phyloP scores from a whole-genome alignment of 2,797 vertebrate species.

The Sphaeramia orbicularis region DNA sequence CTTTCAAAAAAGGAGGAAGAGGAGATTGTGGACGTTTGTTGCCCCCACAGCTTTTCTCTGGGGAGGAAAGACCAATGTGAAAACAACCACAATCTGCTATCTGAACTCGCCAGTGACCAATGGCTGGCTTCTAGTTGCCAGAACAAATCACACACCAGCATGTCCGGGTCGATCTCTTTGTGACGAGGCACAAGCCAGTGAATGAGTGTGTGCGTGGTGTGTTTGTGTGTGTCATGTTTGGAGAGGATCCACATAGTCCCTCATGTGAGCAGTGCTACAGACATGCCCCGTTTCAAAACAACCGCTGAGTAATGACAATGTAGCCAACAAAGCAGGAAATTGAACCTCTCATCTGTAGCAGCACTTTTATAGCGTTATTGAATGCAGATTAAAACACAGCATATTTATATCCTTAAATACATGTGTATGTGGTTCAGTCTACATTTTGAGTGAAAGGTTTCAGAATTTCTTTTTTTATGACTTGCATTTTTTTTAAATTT shows the following conservation, averaged over 20 bases:
- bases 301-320: slow-evolving; percentile 70
- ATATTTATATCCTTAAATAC: slow-evolving; percentile 51
- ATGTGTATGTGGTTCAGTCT: slow-evolving; percentile 31
- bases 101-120: slow-evolving; percentile 53
- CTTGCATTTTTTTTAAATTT: no score
- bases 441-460: slow-evolving; percentile 20
- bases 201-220: slow-evolving; percentile 20
- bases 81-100: slow-evolving; percentile 44
- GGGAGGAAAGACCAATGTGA: slow-evolving; percentile 34
- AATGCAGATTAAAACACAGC: slow-evolving; percentile 38
- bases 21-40: slow-evolving; percentile 10
- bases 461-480: slow-evolving; percentile 11
- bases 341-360: slow-evolving; percentile 48
- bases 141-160: slow-evolving; percentile 59
- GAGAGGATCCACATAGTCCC: slow-evolving; percentile 46
- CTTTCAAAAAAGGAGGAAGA: slow-evolving; percentile 22
- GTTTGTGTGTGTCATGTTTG: slow-evolving; percentile 54
- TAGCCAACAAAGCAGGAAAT: slow-evolving; percentile 60
- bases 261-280: slow-evolving; percentile 59
- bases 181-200: slow-evolving; percentile 58
- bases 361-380: slow-evolving; percentile 61
- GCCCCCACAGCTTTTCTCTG: not conserved
- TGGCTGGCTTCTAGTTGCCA: slow-evolving; percentile 57
- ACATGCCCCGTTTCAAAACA: slow-evolving; percentile 63
- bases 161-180: slow-evolving; percentile 53